phyloP scores from a whole-genome alignment of 2,888 invertebrate genomes.

The Tolmerus cingulatus region DNA sequence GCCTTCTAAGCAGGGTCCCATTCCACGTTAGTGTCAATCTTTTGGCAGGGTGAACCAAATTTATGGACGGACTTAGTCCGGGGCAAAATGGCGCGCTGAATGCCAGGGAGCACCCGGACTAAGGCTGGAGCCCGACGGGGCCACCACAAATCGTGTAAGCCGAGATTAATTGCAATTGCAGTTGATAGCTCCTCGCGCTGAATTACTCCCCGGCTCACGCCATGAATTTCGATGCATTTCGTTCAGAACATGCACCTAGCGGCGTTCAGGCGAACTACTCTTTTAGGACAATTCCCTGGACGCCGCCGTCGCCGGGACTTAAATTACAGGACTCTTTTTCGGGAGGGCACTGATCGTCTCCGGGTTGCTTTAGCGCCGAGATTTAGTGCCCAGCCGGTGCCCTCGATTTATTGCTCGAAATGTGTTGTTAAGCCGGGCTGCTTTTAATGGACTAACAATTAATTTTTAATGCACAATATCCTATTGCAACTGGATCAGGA shows the following conservation, averaged over 20 bases:
- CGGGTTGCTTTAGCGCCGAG: background rate
- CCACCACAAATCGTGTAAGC: conserved; percentile 17
- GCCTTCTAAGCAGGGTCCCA: background rate
- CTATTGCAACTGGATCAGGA: background rate
- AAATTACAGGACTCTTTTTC: background rate
- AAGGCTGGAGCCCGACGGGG: background rate
- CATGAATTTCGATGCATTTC: conserved; percentile 11
- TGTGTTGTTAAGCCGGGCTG: background rate
- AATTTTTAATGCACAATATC: background rate
- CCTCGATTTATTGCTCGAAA: background rate
- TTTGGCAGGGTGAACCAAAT: background rate
- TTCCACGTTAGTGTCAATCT: conserved; percentile 1
- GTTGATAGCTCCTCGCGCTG: conserved; percentile 23
- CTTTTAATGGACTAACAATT: background rate
- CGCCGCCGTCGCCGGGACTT: background rate
- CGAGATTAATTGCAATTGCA: conserved; percentile 32
- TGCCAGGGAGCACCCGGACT: background rate
- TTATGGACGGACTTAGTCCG: background rate
- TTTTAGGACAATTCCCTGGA: background rate
- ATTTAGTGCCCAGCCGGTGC: background rate
- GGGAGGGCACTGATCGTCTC: background rate
- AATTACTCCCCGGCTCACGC: conserved; percentile 13
- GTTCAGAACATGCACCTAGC: background rate
- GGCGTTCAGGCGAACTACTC: background rate
- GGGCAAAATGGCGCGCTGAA: background rate